phyloP scores from a whole-genome alignment of 2,113 vertebrate genomes.

The Periophthalmus modestus region DNA sequence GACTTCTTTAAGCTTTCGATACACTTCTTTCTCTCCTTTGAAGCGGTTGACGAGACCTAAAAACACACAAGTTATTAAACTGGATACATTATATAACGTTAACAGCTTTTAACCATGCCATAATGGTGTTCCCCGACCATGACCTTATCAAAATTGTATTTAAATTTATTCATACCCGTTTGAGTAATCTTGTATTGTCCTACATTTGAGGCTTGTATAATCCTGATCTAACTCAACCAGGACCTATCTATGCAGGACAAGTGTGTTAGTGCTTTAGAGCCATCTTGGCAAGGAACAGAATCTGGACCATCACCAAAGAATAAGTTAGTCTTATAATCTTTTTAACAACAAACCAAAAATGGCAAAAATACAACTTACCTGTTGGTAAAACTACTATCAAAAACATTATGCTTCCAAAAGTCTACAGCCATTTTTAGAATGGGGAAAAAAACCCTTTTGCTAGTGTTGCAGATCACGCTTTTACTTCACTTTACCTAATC shows the following conservation, averaged over 20 bases:
- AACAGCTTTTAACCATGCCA: too few species aligned
- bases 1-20: slow-evolving; percentile 85
- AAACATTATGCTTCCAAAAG: not conserved
- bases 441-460: slow-evolving; percentile 2
- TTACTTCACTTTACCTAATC: not conserved
- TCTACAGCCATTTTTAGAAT: not conserved
- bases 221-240: too few species aligned
- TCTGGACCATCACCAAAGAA: not conserved
- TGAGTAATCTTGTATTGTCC: too few species aligned
- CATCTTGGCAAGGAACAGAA: not conserved
- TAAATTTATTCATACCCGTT: too few species aligned
- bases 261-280: too few species aligned
- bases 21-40: slow-evolving; percentile 65
- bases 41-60: not conserved
- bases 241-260: too few species aligned
- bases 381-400: not conserved
- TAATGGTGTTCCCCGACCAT: too few species aligned
- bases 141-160: too few species aligned
- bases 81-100: too few species aligned
- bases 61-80: not conserved
- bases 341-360: not conserved
- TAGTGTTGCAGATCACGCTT: slow-evolving; percentile 1
- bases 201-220: too few species aligned
- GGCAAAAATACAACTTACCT: not conserved
- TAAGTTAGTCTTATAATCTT: not conserved